Base-by-base conservation (phyloP, 2,888 invertebrate species). In the Mythimna loreyi region DNA sequence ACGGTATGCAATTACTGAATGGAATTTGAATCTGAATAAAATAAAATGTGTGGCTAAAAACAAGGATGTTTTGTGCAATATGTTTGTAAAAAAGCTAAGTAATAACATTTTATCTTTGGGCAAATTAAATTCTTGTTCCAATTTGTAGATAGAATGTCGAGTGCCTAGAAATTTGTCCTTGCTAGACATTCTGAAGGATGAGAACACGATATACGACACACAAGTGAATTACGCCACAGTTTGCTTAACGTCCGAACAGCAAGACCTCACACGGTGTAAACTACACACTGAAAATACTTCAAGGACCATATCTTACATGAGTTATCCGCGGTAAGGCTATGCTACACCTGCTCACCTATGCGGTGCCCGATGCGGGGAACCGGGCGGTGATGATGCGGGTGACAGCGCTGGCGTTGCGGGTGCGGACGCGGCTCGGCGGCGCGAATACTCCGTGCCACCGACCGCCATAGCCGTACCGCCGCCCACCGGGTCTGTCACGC, bases 341-440 rank as follows among this genome's bases (percentile, higher is more conserved):
- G 67, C 8, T 75, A 60, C 55, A 47, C 36, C 23, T 49, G 52
- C 57, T 84, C 71, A 94, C 95, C 95, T 93, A 76, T 94, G 93
- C 23, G 88, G 86, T 23, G 92, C 90, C 52, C 96, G 90, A 69
- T 96, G 94, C 58, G 97, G 96, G 76, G 97, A 97, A 72, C 97
- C 97, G 59, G 97, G 97, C 28, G 98, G 98, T 47, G 98, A 98
- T 47, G 97, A 96, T 58, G 98, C 98, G 56, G 98, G 98, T 52
- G 98, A 98, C 45, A 97, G 94, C 64, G 97, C 96, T 0, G 98
- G 98, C 21, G 98, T 97, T 49, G 96, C 96, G 23, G 98, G 98
- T 50, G 98, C 98, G 19, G 98, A 98, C 59, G 97, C 97, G 16
- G 97, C 97, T 30, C 97, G 93, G 73, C 97, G 83, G 75, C 97